These are phyloP conservation scores for Pygocentrus nattereri DNA, from an alignment of 2,797 vertebrate genomes.

Conservation along the genomic window DNA sequence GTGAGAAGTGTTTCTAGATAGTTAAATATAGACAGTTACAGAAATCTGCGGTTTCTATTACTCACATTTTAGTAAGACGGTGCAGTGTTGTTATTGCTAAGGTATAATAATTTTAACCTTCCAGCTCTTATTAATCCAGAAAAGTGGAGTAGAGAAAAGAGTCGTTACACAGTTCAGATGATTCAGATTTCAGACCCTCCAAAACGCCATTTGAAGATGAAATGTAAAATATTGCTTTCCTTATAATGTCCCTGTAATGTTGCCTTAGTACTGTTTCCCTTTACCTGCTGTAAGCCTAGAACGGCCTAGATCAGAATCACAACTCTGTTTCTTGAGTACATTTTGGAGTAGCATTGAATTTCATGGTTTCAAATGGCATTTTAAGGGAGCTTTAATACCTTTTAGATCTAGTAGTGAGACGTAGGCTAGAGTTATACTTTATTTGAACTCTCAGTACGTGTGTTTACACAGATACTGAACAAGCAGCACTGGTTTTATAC, in stretches of 20 bases:
- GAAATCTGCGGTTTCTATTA: background rate
- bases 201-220: conserved; percentile 19
- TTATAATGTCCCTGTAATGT: too few relatives aligned
- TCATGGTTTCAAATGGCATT: conserved; percentile 24
- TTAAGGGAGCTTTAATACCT: background rate
- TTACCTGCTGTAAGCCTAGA: background rate
- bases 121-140: background rate
- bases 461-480: background rate
- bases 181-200: background rate
- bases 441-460: background rate
- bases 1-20: background rate
- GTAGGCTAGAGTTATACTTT: background rate
- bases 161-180: background rate
- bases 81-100: background rate
- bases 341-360: background rate
- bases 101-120: too few relatives aligned
- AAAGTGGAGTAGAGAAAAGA: background rate
- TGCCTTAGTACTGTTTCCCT: background rate
- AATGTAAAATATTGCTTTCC: background rate
- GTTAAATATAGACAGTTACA: background rate
- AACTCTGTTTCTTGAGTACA: too few relatives aligned
- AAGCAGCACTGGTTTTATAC: too few relatives aligned
- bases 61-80: background rate
- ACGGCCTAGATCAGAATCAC: background rate
- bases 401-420: background rate